Evolutionary conservation across 2,888 invertebrate species (phyloP).

Genomic region (Artemia sp.): DNA sequence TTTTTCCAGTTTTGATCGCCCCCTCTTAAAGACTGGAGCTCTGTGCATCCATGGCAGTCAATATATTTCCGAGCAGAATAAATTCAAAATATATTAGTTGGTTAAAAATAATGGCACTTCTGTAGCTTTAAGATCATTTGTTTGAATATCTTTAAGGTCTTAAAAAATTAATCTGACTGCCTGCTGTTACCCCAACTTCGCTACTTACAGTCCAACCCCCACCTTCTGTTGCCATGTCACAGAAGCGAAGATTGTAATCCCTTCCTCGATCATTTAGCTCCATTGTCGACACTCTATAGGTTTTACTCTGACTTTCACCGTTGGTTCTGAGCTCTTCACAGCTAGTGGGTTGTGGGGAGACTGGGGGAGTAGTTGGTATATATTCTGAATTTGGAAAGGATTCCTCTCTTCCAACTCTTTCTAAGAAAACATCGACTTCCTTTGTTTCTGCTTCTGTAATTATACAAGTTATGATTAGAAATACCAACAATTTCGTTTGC

Average conservation of each 20-base stretch:
- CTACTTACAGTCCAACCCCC: slow-evolving; percentile 49
- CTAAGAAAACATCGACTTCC: not conserved
- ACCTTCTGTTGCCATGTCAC: slow-evolving; percentile 41
- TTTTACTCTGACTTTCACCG: slow-evolving; percentile 26
- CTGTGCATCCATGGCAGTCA: too few relatives aligned
- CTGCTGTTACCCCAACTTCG: not conserved
- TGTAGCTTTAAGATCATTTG: too few relatives aligned
- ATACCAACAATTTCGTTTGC: too few relatives aligned
- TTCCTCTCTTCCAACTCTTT: not conserved
- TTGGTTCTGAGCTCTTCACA: slow-evolving; percentile 26
- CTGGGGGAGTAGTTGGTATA: not conserved
- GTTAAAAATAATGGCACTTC: too few relatives aligned
- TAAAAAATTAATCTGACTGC: too few relatives aligned
- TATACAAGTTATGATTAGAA: not conserved
- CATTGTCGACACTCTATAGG: slow-evolving; percentile 26
- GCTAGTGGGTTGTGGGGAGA: not conserved
- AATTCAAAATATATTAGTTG: too few relatives aligned
- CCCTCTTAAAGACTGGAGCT: too few relatives aligned
- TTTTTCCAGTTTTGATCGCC: too few relatives aligned
- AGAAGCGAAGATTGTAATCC: slow-evolving; percentile 29
- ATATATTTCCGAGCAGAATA: too few relatives aligned
- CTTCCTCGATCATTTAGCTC: slow-evolving; percentile 23
- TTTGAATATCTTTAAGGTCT: too few relatives aligned
- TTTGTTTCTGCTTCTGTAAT: not conserved
- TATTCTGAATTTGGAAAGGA: not conserved